These are phyloP conservation scores for Cyaniris semiargus DNA, from an alignment of 2,888 invertebrate species.

Conservation along the genomic window DNA sequence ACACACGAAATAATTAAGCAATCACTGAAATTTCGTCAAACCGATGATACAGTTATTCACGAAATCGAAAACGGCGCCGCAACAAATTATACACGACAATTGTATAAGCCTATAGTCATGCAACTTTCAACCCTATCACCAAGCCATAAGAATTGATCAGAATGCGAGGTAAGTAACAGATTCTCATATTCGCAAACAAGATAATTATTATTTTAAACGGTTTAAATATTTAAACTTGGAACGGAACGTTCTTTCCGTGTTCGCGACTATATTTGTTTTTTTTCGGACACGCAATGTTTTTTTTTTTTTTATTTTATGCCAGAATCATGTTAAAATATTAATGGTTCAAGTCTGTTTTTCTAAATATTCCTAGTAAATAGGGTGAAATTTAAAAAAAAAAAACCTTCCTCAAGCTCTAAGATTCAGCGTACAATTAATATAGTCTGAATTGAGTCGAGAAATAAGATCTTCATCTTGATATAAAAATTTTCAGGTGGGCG, in stretches of 20 bases:
- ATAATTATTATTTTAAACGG: constrained; percentile 71
- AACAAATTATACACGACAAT: constrained; percentile 48
- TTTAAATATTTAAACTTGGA: constrained; percentile 66
- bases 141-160: constrained; percentile 40
- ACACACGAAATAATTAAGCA: constrained; percentile 70
- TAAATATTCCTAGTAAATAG: too few relatives aligned
- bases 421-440: too few relatives aligned
- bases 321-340: not conserved
- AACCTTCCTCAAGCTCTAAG: too few relatives aligned
- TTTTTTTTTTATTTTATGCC: constrained; percentile 29
- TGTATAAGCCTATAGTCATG: constrained; percentile 36
- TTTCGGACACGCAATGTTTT: constrained; percentile 46
- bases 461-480: too few relatives aligned
- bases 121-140: constrained; percentile 37
- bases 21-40: constrained; percentile 70
- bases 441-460: too few relatives aligned
- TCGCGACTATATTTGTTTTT: constrained; percentile 51
- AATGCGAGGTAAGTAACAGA: constrained; percentile 34
- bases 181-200: constrained; percentile 58
- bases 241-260: constrained; percentile 57
- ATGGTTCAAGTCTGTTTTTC: not conserved
- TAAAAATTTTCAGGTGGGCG: too few relatives aligned
- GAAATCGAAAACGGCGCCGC: constrained; percentile 60
- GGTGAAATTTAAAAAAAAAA: too few relatives aligned
- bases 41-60: constrained; percentile 70